Evolutionary conservation across 2,888 invertebrate genomes (phyloP).

Genomic region (Crioceris asparagi): DNA sequence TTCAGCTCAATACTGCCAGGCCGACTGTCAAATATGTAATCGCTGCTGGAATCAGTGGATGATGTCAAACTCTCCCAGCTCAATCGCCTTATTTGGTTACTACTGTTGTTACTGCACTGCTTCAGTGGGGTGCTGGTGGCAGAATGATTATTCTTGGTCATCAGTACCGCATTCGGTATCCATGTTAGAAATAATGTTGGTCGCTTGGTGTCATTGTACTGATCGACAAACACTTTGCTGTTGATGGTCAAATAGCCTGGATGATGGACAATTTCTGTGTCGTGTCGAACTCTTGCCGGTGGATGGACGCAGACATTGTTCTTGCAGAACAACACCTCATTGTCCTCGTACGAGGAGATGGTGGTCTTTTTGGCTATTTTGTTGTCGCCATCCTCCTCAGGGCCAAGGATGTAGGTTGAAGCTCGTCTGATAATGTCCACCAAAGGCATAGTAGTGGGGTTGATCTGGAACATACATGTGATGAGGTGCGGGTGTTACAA

Average conservation of each 20-base stretch:
- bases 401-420: conserved; percentile 67
- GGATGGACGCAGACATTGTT: conserved; percentile 98
- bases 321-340: conserved; percentile 81
- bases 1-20: conserved; percentile 33
- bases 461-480: no score
- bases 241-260: conserved; percentile 87
- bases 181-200: conserved; percentile 83
- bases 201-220: conserved; percentile 64
- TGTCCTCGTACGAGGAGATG: conserved; percentile 80
- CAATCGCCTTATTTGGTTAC: conserved; percentile 35
- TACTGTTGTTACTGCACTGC: conserved; percentile 30
- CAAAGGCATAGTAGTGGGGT: conserved; percentile 59
- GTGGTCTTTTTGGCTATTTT: no score
- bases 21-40: no score
- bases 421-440: conserved; percentile 67
- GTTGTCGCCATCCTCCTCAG: conserved; percentile 48
- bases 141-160: no score
- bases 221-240: conserved; percentile 67
- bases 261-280: conserved; percentile 77
- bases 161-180: conserved; percentile 86
- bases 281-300: conserved; percentile 70
- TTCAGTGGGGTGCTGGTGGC: conserved; percentile 12
- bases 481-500: no score
- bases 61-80: no score
- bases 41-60: no score